Percentiles rank a stretch among this genome's conserved stretches.
phyloP scores from a whole-genome alignment of 2,113 vertebrate genomes.

The Fulica atra region DNA sequence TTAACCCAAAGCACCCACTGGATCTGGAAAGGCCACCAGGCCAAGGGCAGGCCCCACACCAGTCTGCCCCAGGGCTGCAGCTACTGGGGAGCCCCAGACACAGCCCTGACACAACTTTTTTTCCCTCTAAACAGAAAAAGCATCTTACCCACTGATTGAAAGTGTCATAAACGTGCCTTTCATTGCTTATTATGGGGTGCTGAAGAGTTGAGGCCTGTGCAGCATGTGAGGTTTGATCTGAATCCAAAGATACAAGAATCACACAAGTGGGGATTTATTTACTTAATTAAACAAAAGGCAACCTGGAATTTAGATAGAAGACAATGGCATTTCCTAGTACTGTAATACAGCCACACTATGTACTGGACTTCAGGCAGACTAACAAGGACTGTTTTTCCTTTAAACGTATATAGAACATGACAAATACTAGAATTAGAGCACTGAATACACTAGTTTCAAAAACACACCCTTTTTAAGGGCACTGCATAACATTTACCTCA shows the following conservation, averaged over 20 bases:
- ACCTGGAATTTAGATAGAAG: neutral
- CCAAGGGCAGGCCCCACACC: no score
- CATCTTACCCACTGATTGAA: constrained; percentile 94
- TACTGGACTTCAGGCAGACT: neutral
- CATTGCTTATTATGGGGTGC: constrained; percentile 57
- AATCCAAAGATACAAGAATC: constrained; percentile 27
- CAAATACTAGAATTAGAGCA: neutral
- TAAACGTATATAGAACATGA: neutral
- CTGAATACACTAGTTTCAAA: neutral
- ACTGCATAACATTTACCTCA: neutral
- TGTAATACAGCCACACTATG: neutral
- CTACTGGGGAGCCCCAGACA: neutral
- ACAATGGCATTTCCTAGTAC: neutral
- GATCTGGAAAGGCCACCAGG: neutral
- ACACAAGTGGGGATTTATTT: constrained; percentile 24
- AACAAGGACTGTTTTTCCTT: neutral
- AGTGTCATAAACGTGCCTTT: constrained; percentile 83
- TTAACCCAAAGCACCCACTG: neutral
- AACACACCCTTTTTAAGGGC: neutral
- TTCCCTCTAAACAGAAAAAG: neutral
- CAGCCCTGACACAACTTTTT: neutral
- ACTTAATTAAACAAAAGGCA: constrained; percentile 18
- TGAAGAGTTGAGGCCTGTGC: constrained; percentile 21
- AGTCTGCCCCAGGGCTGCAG: no score
- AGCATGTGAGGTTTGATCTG: constrained; percentile 60